Conservation (phyloP, 2,797 vertebrate genomes). For the Enteromius treurensis region DNA sequence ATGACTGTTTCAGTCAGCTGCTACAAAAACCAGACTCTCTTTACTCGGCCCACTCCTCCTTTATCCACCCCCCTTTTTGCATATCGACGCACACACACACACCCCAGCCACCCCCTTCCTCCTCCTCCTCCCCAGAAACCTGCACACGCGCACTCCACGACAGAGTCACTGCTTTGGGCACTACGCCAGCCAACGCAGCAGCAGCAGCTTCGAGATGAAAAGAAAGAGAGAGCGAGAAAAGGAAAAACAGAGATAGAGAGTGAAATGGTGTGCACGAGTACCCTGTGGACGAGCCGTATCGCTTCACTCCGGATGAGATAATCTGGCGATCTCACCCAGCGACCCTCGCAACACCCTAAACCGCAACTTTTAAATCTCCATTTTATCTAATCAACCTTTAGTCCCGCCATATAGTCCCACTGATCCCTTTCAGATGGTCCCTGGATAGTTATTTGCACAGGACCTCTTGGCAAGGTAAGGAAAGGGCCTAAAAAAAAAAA, state of each 20-base stretch:
- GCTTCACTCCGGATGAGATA: not conserved
- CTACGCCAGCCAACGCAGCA: constrained; percentile 78
- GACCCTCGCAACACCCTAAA: constrained; percentile 13
- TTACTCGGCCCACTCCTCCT: constrained; percentile 56
- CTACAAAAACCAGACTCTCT: constrained; percentile 72
- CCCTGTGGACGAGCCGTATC: not conserved
- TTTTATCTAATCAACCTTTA: not conserved
- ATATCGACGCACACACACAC: constrained; percentile 37
- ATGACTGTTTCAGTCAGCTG: constrained; percentile 79
- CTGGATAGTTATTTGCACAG: not conserved
- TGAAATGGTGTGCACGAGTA: constrained; percentile 25
- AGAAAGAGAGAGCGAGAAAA: constrained; percentile 53
- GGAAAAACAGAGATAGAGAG: constrained; percentile 50
- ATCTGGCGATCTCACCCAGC: not conserved
- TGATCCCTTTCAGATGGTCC: constrained; percentile 26
- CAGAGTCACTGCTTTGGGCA: constrained; percentile 75
- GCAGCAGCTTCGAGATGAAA: constrained; percentile 74
- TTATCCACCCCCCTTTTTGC: constrained; percentile 48
- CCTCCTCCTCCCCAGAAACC: constrained; percentile 49
- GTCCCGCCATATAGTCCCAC: constrained; percentile 13
- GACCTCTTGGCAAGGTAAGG: constrained; percentile 7
- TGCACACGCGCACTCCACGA: constrained; percentile 63
- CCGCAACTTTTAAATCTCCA: not conserved
- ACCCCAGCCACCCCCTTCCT: constrained; percentile 37
- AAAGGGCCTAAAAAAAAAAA: constrained; percentile 20